Evolutionary conservation across 2,888 invertebrate genomes (phyloP).

Genomic region (Chouioia cunea): DNA sequence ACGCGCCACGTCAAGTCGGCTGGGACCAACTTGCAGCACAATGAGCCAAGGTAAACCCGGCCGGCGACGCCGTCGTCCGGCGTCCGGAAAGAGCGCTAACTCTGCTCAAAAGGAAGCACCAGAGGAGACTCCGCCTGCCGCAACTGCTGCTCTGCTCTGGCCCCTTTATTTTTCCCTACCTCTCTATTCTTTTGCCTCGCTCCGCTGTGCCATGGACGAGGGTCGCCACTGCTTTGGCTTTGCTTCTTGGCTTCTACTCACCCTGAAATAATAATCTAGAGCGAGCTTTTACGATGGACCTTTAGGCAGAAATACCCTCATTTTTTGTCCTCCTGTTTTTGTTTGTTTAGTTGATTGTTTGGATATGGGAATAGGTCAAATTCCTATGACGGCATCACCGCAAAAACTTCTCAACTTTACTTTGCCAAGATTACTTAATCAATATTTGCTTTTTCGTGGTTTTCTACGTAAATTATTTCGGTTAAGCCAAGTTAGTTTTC

Average conservation of each 20-base stretch:
- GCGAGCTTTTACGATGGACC: slow-evolving; percentile 11
- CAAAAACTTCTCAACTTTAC: too few species aligned
- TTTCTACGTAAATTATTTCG: too few species aligned
- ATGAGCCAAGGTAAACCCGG: slow-evolving; percentile 22
- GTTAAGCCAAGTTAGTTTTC: too few species aligned
- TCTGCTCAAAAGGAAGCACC: neutral
- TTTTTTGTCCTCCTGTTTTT: slow-evolving; percentile 18
- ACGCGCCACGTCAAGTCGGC: neutral
- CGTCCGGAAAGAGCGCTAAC: slow-evolving; percentile 4
- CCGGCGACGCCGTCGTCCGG: neutral
- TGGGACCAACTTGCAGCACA: slow-evolving; percentile 6
- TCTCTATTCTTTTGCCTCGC: neutral
- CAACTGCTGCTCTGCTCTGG: neutral
- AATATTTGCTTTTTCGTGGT: too few species aligned
- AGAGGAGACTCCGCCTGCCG: neutral
- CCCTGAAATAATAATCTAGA: slow-evolving; percentile 1
- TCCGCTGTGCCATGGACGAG: slow-evolving; percentile 15
- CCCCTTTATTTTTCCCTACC: neutral
- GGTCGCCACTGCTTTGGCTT: neutral
- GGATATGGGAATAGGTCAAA: neutral
- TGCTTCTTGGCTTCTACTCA: neutral
- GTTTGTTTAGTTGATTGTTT: slow-evolving; percentile 18
- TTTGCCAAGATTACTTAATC: too few species aligned
- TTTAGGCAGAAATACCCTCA: slow-evolving; percentile 1
- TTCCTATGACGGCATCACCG: neutral